Evolutionary conservation across 2,797 vertebrate species (phyloP), one percentile per base, ranked within the genome.

Genomic region (Rhinogobio ventralis): DNA sequence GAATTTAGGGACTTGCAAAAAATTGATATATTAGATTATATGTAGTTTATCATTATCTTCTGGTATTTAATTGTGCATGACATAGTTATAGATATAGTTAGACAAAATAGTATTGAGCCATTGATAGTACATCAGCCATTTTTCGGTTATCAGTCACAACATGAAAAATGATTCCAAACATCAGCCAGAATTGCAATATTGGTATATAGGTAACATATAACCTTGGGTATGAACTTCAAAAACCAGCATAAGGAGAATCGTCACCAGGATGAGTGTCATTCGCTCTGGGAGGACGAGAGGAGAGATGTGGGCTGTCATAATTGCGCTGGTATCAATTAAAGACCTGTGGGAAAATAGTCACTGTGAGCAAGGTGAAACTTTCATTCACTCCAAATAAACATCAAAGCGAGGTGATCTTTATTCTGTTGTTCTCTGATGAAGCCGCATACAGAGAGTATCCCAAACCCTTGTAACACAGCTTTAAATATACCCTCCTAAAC

Each of bases 181-280:
- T 28, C 45, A 33, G 23, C 19, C 28, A 51, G 14, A 67, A 67
- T 15, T 33, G 15, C 20, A 13, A 19, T 30, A 11, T 39, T 25
- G 53, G 14, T 39, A 23, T 15, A 78, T 45, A 62, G 30, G 7
- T 57, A 17, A 25, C 23, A 25, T 55, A 25, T 42, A 51, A 96
- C 95, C 95, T 94, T 96, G 95, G 62, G 93, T 87, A 55, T 90
- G 87, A 90, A 94, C 94, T 33, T 84, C 91, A 30, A 93, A 83
- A 55, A 91, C 87, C 87, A 93, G 89, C 88, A 94, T 90, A 79
- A 95, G 81, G n/a, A 91, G 82, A 67, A 94, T 69, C 60, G 87
- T 81, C 72, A 91, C 71, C 79, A 92, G 73, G 68, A 88, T 86
- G 75, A 89, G 78, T 81, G 81, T 76, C 90, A 87, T 88, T 91